Base-by-base conservation (phyloP, 2,888 invertebrate genomes). In the Phortica magna region DNA sequence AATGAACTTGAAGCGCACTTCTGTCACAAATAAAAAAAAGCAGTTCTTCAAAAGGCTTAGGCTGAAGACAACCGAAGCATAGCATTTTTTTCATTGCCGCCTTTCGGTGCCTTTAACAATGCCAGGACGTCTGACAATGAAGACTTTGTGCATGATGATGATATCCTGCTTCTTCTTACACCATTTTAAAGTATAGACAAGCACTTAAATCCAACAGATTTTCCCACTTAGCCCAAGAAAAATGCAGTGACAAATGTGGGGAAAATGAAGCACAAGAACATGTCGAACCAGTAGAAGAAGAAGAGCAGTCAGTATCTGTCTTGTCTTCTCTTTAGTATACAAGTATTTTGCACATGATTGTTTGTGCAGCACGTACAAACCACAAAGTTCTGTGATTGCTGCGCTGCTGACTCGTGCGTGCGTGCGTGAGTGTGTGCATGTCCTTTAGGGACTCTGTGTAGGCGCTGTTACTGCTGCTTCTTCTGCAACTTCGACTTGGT, bases 121-220 rank as follows among this genome's bases (percentile, higher is more conserved):
- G 59, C 59, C 59, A 3, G 48, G 5, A 19, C 59, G 14, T 61
- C 22, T 61, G 43, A 65, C 82, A 82, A 83, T 80, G 80, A 78
- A 39, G 74, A 76, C 74, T 57, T 67, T 71, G 43, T 53, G 48
- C 10, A n/a, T 41, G 41, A 59, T 64, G 31, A 57, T 74, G 41
- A 68, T 57, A 43, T 65, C 19, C n/a, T 53, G 74, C 70, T 64
- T 22, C 53, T 57, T 41, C 31, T 61, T 74, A 57, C 41, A 7
- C 42, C 43, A 9, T 48, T 71, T 17, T 22, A 3, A 61, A 61
- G 39, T 48, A 73, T 76, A 79, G 59, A 78, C 77, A 77, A 81
- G 82, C 83, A 88, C 87, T 87, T 88, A 84, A 84, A 84, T 82
- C 82, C 88, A 81, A 86, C 89, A 87, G 88, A 87, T 86, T 89